phyloP scores from a whole-genome alignment of 2,888 invertebrate species.

The Drosophila kambysellisi region DNA sequence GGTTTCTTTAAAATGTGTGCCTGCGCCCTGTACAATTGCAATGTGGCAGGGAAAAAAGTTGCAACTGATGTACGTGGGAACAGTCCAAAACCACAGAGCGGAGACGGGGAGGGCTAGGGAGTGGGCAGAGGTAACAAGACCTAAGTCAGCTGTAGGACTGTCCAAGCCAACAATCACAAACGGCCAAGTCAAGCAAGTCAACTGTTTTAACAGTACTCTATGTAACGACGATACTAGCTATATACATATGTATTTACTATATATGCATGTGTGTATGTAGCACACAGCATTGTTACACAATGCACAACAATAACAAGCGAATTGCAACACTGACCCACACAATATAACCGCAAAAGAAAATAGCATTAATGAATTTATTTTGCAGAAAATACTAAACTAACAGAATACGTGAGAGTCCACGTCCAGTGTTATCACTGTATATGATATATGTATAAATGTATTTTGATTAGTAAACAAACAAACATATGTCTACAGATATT shows the following conservation, averaged over 20 bases:
- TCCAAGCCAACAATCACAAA: constrained; percentile 35
- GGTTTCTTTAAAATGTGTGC: constrained; percentile 38
- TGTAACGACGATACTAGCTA: not conserved
- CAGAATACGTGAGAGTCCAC: not conserved
- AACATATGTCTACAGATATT: not conserved
- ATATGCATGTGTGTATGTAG: not conserved
- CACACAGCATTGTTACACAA: constrained; percentile 32
- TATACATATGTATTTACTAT: not conserved
- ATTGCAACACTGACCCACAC: constrained; percentile 37
- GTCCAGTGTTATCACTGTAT: not conserved
- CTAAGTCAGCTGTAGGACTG: not conserved
- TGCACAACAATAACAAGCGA: constrained; percentile 50
- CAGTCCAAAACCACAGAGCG: not conserved
- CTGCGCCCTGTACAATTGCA: constrained; percentile 8
- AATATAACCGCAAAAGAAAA: constrained; percentile 8
- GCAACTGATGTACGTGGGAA: constrained; percentile 46
- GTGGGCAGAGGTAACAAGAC: not conserved
- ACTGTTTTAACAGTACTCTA: constrained; percentile 52
- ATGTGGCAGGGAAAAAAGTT: constrained; percentile 34
- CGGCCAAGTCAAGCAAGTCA: constrained; percentile 70
- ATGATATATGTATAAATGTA: not conserved
- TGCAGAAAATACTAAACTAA: not conserved
- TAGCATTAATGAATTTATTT: not conserved
- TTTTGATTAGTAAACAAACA: not conserved
- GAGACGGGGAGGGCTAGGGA: not conserved